A percentile compares a stretch with the other conserved stretches of the same genome.
phyloP scores from a whole-genome alignment of 2,888 invertebrate genomes.

The Furcula furcula region DNA sequence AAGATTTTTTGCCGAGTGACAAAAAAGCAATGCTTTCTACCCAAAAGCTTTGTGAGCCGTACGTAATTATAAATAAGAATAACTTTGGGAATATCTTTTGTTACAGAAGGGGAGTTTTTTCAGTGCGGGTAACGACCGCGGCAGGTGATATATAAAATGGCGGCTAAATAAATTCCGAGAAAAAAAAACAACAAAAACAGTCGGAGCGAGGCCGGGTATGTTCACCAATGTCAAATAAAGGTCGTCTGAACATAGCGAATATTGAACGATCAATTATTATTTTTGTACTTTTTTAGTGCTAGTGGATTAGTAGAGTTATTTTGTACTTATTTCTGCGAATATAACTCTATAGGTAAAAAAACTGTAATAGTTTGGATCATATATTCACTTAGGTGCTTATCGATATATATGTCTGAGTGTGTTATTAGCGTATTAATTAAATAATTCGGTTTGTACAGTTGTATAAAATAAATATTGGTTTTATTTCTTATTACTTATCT shows the following conservation, averaged over 20 bases:
- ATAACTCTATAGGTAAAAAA: too few species aligned
- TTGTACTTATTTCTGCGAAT: too few species aligned
- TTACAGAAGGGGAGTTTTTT: constrained; percentile 71
- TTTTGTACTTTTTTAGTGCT: background rate
- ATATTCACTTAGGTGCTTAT: too few species aligned
- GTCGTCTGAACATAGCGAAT: constrained; percentile 42
- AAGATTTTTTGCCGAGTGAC: constrained; percentile 57
- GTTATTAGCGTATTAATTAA: too few species aligned
- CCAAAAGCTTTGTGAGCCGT: constrained; percentile 68
- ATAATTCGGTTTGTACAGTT: too few species aligned
- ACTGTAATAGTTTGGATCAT: too few species aligned
- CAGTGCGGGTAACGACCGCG: constrained; percentile 74
- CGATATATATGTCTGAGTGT: too few species aligned
- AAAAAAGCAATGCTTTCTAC: constrained; percentile 61
- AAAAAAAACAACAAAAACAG: constrained; percentile 73
- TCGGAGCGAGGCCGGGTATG: constrained; percentile 38
- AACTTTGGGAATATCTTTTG: constrained; percentile 76
- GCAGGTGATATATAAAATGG: constrained; percentile 76
- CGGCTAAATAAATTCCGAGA: constrained; percentile 59
- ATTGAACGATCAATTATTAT: constrained; percentile 12
- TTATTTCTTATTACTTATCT: too few species aligned
- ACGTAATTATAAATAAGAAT: constrained; percentile 78
- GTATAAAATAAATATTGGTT: too few species aligned
- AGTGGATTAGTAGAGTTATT: too few species aligned
- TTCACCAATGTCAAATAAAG: constrained; percentile 72